Base-by-base conservation (phyloP, 2,113 vertebrate species). In the Phaethon lepturus region DNA sequence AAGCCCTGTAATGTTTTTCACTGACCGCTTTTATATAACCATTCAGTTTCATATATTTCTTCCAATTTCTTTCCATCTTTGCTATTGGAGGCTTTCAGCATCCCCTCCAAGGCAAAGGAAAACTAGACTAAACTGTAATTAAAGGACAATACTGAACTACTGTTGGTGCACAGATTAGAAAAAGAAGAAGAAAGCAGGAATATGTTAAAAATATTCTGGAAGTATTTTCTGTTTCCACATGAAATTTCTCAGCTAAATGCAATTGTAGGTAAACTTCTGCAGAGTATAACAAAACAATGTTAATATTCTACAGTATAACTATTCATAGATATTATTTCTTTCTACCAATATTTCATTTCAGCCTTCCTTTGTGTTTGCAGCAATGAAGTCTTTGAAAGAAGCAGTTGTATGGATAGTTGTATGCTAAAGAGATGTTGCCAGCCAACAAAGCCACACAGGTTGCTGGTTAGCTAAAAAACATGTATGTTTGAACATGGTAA, bases 401-500 rank as follows among this genome's bases (percentile, higher is more conserved):
- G 13, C 29, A 90, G 28, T 38, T 77, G 9, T 17, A 49, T 23
- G 31, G 45, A 49, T 17, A 69, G 44, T 16, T 52, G 17, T 19
- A 20, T 38, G 25, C 49, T 69, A 29, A 73, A 78, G 49, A 55
- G 49, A 40, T n/a, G 33, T 38, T 59, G 31, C 7, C 78, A 82
- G 40, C 11, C 45, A 78, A n/a, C n/a, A 71, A 80, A 89, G 31
- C 15, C 38, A 38, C 19, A n/a, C 0, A 0, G 23, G 8, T 53
- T 38, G 20, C 33, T 67, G 19, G 10, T 38, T 53, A 44, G 47
- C 9, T 42, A 68, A 78, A 78, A 88, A 33, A 4, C 7, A 12
- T 1, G 11, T 0, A 0, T 1, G 3, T 58, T 68, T 63, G 56
- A 82, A 66, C 7, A 63, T 6, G 45, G 59, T 77, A 74, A 92